Conservation (phyloP, 2,113 vertebrate species). For the Marmota monax region DNA sequence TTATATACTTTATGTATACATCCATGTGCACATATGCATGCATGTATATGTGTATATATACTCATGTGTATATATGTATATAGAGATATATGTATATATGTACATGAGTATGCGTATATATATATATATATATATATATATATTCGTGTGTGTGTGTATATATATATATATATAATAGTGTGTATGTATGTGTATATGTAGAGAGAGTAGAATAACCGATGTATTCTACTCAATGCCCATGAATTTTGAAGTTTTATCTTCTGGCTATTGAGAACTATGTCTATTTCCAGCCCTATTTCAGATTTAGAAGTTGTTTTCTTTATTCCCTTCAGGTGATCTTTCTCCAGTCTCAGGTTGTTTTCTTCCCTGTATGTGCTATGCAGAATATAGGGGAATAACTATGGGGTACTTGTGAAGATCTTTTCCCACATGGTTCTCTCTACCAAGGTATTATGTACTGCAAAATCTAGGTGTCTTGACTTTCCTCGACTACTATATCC, state of each 20-base stretch:
- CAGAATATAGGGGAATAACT: neutral
- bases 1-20: neutral
- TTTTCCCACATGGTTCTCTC: neutral
- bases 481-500: neutral
- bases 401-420: neutral
- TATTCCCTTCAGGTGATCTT: neutral
- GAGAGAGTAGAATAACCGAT: neutral
- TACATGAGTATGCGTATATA: too few species aligned
- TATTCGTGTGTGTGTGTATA: too few species aligned
- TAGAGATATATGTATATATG: too few species aligned
- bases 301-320: slow-evolving; percentile 39
- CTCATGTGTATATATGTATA: too few species aligned
- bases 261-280: neutral
- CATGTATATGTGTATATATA: too few species aligned
- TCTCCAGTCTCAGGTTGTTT: neutral
- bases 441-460: neutral
- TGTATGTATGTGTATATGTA: neutral
- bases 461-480: neutral
- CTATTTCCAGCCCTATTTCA: neutral
- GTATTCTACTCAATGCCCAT: neutral
- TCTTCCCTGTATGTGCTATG: neutral
- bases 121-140: too few species aligned
- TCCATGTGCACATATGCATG: neutral
- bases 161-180: neutral
- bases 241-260: slow-evolving; percentile 11